Evolutionary conservation across 2,797 vertebrate genomes (phyloP).

Genomic region (Danionella dracula): DNA sequence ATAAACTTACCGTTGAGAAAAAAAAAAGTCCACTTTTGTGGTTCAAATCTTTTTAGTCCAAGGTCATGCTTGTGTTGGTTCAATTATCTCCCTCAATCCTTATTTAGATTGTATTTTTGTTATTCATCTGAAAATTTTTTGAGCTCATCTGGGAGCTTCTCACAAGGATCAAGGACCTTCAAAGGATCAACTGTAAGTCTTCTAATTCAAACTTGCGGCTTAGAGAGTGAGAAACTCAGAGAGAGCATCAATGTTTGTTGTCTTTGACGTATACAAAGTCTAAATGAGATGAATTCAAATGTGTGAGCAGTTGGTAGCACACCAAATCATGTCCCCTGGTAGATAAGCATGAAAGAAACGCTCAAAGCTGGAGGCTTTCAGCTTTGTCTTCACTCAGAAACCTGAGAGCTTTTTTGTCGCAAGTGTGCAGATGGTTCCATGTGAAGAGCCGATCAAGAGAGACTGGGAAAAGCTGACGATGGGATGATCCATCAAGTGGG

Average conservation of each 20-base stretch:
- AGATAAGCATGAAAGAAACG: slow-evolving; percentile 19
- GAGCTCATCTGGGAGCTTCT: slow-evolving; percentile 1
- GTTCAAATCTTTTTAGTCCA: too few species aligned
- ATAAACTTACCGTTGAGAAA: too few species aligned
- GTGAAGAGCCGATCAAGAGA: background rate
- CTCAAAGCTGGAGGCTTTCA: slow-evolving; percentile 13
- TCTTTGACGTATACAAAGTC: slow-evolving; percentile 6
- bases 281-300: slow-evolving; percentile 12
- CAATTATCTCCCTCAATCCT: slow-evolving; percentile 2
- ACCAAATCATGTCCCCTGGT: slow-evolving; percentile 7
- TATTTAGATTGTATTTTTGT: slow-evolving; percentile 15
- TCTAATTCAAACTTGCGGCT: slow-evolving; percentile 6
- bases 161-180: slow-evolving; percentile 21
- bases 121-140: background rate
- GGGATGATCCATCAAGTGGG: slow-evolving; percentile 18
- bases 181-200: slow-evolving; percentile 35
- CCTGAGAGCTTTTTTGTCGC: slow-evolving; percentile 20
- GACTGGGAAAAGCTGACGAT: background rate
- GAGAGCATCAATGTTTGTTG: background rate
- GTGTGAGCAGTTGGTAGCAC: slow-evolving; percentile 13
- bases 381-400: slow-evolving; percentile 26
- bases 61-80: background rate
- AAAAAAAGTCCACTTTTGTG: too few species aligned
- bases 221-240: background rate
- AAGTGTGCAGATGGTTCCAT: slow-evolving; percentile 27